phyloP scores from a whole-genome alignment of 2,888 invertebrate species.

The Alentia gelatinosa region DNA sequence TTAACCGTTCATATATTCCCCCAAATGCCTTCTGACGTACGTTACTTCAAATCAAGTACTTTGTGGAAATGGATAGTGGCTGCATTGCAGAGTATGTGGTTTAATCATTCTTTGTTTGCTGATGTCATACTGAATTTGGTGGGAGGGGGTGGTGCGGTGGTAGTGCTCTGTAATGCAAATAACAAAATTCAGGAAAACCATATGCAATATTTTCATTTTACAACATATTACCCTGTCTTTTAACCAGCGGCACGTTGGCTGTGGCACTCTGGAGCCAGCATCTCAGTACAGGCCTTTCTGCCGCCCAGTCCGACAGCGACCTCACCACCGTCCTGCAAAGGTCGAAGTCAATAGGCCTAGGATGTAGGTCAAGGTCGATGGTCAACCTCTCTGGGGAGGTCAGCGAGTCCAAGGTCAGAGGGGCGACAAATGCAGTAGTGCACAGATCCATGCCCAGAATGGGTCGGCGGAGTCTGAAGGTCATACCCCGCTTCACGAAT shows the following conservation, averaged over 20 bases:
- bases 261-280: not conserved
- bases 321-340: not conserved
- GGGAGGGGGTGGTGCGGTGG: too few species aligned
- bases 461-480: constrained; percentile 1
- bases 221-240: not conserved
- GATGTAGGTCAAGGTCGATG: constrained; percentile 25
- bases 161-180: too few species aligned
- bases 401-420: not conserved
- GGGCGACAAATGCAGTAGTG: not conserved
- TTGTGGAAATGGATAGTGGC: too few species aligned
- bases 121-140: too few species aligned
- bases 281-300: not conserved
- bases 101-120: too few species aligned
- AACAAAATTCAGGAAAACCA: too few species aligned
- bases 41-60: too few species aligned
- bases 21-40: too few species aligned
- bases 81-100: too few species aligned
- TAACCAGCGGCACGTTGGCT: not conserved
- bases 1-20: too few species aligned
- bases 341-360: not conserved
- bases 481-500: not conserved
- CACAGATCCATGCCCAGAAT: not conserved
- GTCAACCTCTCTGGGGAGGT: not conserved
- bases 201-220: too few species aligned
- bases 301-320: not conserved